These are phyloP conservation scores for Trissolcus basalis DNA, from an alignment of 1,140 invertebrate species.

Conservation along the genomic window DNA sequence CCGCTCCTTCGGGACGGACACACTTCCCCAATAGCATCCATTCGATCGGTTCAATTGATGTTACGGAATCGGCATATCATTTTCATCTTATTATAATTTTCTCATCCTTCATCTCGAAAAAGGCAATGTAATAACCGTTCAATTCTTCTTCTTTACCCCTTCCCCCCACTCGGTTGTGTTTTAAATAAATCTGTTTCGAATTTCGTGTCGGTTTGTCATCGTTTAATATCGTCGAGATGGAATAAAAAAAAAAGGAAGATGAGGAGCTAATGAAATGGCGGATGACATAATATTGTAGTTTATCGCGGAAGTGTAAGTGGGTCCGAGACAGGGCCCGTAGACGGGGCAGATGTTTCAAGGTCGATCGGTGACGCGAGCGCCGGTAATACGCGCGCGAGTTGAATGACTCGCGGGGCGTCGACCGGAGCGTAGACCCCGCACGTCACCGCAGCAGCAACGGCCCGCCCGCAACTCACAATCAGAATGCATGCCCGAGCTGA, in stretches of 20 bases:
- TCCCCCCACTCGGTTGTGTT: no score
- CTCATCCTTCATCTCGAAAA: no score
- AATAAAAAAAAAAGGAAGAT: not conserved
- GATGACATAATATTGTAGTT: constrained; percentile 56
- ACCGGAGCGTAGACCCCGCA: constrained; percentile 61
- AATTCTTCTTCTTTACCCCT: no score
- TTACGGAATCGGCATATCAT: no score
- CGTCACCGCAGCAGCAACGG: constrained; percentile 43
- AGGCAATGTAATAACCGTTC: no score
- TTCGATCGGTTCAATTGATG: no score
- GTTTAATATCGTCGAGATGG: not conserved
- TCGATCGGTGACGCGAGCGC: constrained; percentile 64
- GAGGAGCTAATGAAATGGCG: constrained; percentile 1
- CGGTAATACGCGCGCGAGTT: constrained; percentile 58
- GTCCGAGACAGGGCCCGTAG: constrained; percentile 57
- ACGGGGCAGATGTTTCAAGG: constrained; percentile 69
- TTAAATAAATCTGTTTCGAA: no score
- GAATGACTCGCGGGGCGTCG: constrained; percentile 71
- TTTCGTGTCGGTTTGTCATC: no score
- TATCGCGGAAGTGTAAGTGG: constrained; percentile 65
- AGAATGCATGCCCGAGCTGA: constrained; percentile 10
- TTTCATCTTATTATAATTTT: no score
- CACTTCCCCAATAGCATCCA: no score
- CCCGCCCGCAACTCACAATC: constrained; percentile 32
- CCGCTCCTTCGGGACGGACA: constrained; percentile 4